Base-by-base conservation (phyloP, 2,888 invertebrate genomes). In the Harpagoxenus sublaevis region DNA sequence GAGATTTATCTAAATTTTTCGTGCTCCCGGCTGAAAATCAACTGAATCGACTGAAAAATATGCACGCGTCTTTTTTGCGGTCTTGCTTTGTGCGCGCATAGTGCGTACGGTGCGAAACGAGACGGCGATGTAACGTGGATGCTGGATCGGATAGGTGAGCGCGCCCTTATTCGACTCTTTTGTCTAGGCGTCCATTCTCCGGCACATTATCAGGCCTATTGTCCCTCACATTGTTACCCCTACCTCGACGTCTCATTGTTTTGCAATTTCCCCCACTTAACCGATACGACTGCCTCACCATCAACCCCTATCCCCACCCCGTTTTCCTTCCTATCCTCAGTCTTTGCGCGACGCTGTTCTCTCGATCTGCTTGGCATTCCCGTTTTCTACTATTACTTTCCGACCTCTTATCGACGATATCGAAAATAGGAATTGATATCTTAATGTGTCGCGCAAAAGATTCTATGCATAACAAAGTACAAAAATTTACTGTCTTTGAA, bases 211-310 rank as follows among this genome's bases (percentile, higher is more conserved):
- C 95, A 94, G 94, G 95, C 94, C 95, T 94, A 95, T 95, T 95
- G 95, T 95, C 94, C 93, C 93, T 94, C 93, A 93, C 94, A 94
- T 94, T 94, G 94, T 94, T 94, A 94, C 92, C 93, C 94, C 92
- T 90, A 91, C 93, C 91, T 89, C 90, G 89, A 88, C 91, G 89
- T 92, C 93, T 94, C 94, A 95, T 95, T 95, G 95, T 95, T 95
- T 95, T 94, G 94, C 95, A 95, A 95, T 95, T 95, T 95, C 94
- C 94, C 93, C 95, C 94, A 95, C 95, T 95, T 95, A 95, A 94
- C 94, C 94, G 94, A 94, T 94, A 94, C 94, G 90, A 92, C 92
- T 92, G 85, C 88, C 92, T 91, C 90, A 63, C 89, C 90, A 84
- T 45, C 89, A 84, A 79, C 88, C 90, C 86, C 89, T 85, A 87